Percentiles rank a stretch among this genome's conserved stretches.
Conservation (phyloP, 1,140 invertebrate species). For the Ditylenchus dipsaci region DNA sequence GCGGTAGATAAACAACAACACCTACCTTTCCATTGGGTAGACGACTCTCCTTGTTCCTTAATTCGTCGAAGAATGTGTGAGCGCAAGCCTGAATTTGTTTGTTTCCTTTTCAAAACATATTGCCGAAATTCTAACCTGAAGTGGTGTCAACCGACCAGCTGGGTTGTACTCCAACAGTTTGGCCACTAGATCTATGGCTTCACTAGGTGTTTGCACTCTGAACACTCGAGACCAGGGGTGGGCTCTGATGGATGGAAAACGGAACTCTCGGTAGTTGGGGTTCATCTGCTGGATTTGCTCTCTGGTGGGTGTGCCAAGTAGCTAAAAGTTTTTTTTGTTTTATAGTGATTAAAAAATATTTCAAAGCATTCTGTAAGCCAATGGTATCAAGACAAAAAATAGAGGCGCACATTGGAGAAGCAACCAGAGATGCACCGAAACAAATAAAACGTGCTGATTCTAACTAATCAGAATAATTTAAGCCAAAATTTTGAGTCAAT, state of each 20-base stretch:
- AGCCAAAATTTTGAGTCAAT: too few species aligned
- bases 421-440: too few species aligned
- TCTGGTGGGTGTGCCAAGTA: slow-evolving; percentile 88
- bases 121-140: slow-evolving; percentile 68
- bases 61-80: slow-evolving; percentile 93
- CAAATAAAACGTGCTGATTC: too few species aligned
- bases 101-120: not conserved
- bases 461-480: too few species aligned
- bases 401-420: too few species aligned
- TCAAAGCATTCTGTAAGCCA: too few species aligned
- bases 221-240: slow-evolving; percentile 89
- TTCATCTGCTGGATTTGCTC: slow-evolving; percentile 99
- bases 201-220: slow-evolving; percentile 85
- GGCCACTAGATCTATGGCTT: slow-evolving; percentile 93
- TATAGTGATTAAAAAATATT: slow-evolving; percentile 18
- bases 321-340: slow-evolving; percentile 11
- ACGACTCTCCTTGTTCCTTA: slow-evolving; percentile 78
- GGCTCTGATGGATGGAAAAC: slow-evolving; percentile 98
- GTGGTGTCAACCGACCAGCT: slow-evolving; percentile 78
- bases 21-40: slow-evolving; percentile 76
- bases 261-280: slow-evolving; percentile 99
- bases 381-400: too few species aligned
- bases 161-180: slow-evolving; percentile 94
- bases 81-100: slow-evolving; percentile 60
- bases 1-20: too few species aligned